Conservation (phyloP, 2,113 vertebrate species). For the Zingel zingel region DNA sequence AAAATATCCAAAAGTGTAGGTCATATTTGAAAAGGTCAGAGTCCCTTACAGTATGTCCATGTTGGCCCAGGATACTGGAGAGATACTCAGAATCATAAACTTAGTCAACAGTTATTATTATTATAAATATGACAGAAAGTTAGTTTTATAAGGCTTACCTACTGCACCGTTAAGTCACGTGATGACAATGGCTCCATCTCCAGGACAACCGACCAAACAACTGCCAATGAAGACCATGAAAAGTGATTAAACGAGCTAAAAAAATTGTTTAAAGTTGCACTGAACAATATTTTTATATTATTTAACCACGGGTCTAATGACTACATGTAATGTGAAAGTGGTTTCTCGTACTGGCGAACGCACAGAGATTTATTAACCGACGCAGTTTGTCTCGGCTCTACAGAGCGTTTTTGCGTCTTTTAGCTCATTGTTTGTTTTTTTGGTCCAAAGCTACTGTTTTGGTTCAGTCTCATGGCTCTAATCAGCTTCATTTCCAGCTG, state of each 20-base stretch:
- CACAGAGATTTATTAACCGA: neutral
- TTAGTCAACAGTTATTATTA: neutral
- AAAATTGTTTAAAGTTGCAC: neutral
- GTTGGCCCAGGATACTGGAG: neutral
- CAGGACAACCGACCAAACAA: neutral
- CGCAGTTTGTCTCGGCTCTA: neutral
- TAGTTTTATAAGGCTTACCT: too few species aligned
- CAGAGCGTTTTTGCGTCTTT: neutral
- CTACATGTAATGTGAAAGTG: neutral
- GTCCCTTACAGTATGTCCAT: neutral
- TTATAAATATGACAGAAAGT: too few species aligned
- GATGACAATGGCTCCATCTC: neutral
- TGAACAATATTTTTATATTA: neutral
- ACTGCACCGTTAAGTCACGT: neutral
- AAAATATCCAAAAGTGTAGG: neutral
- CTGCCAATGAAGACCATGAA: neutral
- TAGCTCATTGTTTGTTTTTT: neutral
- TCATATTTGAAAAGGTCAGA: conserved; percentile 8
- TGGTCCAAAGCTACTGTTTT: neutral
- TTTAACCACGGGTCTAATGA: neutral
- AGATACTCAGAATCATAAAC: conserved; percentile 3
- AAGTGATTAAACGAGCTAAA: neutral
- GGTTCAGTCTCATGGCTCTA: neutral
- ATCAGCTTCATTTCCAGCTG: neutral
- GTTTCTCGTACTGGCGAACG: neutral